Base-by-base conservation (phyloP, 2,797 vertebrate genomes). In the Rhynchonycteris naso region DNA sequence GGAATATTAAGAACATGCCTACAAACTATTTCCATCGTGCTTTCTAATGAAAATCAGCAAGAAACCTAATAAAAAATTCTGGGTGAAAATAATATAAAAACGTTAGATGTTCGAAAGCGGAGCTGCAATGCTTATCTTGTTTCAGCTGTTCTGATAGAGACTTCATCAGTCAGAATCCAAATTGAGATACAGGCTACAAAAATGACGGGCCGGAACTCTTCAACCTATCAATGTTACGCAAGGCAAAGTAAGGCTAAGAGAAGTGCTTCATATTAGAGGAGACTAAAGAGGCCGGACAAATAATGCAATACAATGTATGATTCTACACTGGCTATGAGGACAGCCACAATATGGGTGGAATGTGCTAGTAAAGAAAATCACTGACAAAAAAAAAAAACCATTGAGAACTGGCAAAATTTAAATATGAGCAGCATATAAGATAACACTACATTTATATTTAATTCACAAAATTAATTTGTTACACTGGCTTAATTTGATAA, bases 61-160 rank as follows among this genome's bases (percentile, higher is more conserved):
- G 54, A 92, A 69, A 76, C 19, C 33, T 33, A 76, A 61, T 59
- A 12, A 96, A 94, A 79, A 84, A 35, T 56, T 82, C 68, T 83
- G 54, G 80, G 33, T 68, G 33, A 79, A 93, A 74, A 80, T 28
- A n/a, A 52, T 68, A 89, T 61, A 84, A 92, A 95, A 85, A 74
- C 28, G 22, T 69, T 52, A 35, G 26, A 19, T 15, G 28, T 92
- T 74, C 83, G 11, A 72, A 72, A 82, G 54, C n/a, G 16, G 21
- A 88, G 68, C 24, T 26, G 87, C 16, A 91, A 66, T 14, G 59
- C 33, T 61, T 21, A 89, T 66, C 26, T 83, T 30, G 13, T 35
- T 78, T 91, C 61, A 78, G 58, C 50, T 89, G 24, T 68, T n/a
- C 50, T 85, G 56, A 71, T 72, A 72, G 79, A 69, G 43, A 69